phyloP scores from a whole-genome alignment of 2,888 invertebrate genomes.

The Salticus scenicus region DNA sequence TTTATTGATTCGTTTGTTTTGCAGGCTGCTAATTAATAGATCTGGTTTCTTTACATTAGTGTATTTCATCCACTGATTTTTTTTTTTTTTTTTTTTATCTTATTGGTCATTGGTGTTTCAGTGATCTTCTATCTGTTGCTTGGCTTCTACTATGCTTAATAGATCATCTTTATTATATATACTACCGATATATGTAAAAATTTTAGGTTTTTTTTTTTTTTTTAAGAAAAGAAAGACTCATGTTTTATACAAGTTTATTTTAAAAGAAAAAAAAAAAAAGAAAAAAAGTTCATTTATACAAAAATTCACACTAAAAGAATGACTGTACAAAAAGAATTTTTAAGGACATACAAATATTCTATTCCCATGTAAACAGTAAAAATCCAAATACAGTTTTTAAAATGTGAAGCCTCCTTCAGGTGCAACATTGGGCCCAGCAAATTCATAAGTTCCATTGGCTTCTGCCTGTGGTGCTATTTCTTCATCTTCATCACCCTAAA shows the following conservation, averaged over 20 bases:
- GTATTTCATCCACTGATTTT: no score
- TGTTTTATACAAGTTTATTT: background rate
- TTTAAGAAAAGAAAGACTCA: no score
- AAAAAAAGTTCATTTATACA: background rate
- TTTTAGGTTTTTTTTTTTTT: no score
- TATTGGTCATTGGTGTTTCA: no score
- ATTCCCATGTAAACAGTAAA: background rate
- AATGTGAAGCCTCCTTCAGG: conserved; percentile 57
- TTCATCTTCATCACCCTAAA: conserved; percentile 45
- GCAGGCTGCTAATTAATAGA: no score
- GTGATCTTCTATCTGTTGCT: no score
- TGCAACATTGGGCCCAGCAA: conserved; percentile 22
- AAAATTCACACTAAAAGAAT: conserved; percentile 7
- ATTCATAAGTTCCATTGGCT: conserved; percentile 38
- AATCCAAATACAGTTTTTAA: conserved; percentile 25
- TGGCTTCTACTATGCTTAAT: no score
- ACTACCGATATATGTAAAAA: no score
- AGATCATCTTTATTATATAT: no score
- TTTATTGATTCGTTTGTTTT: no score
- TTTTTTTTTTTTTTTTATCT: no score
- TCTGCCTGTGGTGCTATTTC: conserved; percentile 37
- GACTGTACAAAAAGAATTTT: conserved; percentile 33
- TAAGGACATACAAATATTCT: background rate
- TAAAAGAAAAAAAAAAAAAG: background rate
- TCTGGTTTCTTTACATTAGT: no score